These are phyloP conservation scores for Yponomeuta malinellus DNA, from an alignment of 2,888 invertebrate species.

Conservation along the genomic window DNA sequence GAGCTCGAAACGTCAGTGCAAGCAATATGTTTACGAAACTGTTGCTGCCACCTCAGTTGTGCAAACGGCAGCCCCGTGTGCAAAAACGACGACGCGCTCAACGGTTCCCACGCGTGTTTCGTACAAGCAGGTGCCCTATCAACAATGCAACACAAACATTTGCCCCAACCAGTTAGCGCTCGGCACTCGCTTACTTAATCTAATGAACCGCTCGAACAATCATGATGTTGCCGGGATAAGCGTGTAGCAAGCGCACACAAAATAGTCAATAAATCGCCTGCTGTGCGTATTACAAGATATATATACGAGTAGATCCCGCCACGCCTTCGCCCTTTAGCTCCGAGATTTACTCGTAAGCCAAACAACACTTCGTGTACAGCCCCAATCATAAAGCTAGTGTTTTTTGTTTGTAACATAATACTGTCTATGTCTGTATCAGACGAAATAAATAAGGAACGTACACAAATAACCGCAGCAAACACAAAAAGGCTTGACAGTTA, in stretches of 20 bases:
- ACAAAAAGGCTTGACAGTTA: slow-evolving; percentile 17
- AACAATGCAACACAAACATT: slow-evolving; percentile 44
- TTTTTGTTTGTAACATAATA: slow-evolving; percentile 23
- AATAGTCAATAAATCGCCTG: slow-evolving; percentile 67
- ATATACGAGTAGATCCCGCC: slow-evolving; percentile 57
- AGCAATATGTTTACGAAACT: slow-evolving; percentile 41
- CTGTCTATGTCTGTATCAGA: background rate
- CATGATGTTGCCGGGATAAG: slow-evolving; percentile 44
- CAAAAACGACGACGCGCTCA: slow-evolving; percentile 20
- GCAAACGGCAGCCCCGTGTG: slow-evolving; percentile 43
- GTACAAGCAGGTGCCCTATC: slow-evolving; percentile 59
- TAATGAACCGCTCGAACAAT: slow-evolving; percentile 2
- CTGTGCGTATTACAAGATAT: slow-evolving; percentile 53
- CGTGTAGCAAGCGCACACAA: slow-evolving; percentile 59
- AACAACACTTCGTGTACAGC: slow-evolving; percentile 49
- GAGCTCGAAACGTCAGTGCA: slow-evolving; percentile 29
- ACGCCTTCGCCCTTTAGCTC: slow-evolving; percentile 69
- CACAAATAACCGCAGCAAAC: slow-evolving; percentile 16
- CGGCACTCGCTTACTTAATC: slow-evolving; percentile 2
- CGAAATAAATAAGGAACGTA: slow-evolving; percentile 10
- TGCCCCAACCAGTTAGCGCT: slow-evolving; percentile 29
- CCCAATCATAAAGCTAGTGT: slow-evolving; percentile 34
- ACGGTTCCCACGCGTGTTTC: slow-evolving; percentile 72
- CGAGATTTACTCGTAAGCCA: slow-evolving; percentile 57
- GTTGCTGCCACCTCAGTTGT: slow-evolving; percentile 36